phyloP scores from a whole-genome alignment of 2,888 invertebrate genomes.

The Drosophila affinis region DNA sequence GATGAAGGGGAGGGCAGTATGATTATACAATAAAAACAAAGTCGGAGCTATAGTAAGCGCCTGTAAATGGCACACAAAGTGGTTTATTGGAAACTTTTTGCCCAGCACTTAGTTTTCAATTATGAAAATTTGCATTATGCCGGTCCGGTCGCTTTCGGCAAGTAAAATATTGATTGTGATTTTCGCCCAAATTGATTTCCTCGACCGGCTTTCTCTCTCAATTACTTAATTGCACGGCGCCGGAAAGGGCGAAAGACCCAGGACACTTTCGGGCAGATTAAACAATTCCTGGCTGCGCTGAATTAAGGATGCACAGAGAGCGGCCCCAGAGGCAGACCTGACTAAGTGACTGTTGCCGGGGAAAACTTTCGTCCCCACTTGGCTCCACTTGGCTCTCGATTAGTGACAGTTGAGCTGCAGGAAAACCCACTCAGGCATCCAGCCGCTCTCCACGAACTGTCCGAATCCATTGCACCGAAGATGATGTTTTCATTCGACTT shows the following conservation, averaged over 20 bases:
- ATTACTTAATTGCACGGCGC: constrained; percentile 67
- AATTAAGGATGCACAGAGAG: constrained; percentile 40
- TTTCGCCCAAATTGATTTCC: constrained; percentile 26
- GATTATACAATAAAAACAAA: constrained; percentile 35
- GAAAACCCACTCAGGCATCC: constrained; percentile 17
- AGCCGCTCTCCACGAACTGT: constrained; percentile 22
- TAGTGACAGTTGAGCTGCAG: constrained; percentile 42
- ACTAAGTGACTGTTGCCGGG: constrained; percentile 29
- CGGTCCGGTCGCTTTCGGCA: constrained; percentile 47
- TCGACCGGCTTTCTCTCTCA: constrained; percentile 45
- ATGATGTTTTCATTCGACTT: constrained; percentile 19
- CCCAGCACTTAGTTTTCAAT: constrained; percentile 76
- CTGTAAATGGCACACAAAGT: constrained; percentile 54
- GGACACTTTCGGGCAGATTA: constrained; percentile 57
- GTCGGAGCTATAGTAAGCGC: background rate
- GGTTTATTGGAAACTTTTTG: constrained; percentile 62
- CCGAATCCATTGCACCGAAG: constrained; percentile 31
- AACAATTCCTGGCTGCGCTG: constrained; percentile 55
- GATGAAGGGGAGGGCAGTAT: background rate
- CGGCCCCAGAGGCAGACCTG: background rate
- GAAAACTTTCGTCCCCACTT: background rate
- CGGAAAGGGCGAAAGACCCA: constrained; percentile 13
- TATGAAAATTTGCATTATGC: constrained; percentile 73
- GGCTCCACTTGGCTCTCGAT: constrained; percentile 20
- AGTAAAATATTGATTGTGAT: constrained; percentile 73